Base-by-base conservation (phyloP, 37 sponge, comb jelly and placozoan species). In the Spongilla lacustris region DNA sequence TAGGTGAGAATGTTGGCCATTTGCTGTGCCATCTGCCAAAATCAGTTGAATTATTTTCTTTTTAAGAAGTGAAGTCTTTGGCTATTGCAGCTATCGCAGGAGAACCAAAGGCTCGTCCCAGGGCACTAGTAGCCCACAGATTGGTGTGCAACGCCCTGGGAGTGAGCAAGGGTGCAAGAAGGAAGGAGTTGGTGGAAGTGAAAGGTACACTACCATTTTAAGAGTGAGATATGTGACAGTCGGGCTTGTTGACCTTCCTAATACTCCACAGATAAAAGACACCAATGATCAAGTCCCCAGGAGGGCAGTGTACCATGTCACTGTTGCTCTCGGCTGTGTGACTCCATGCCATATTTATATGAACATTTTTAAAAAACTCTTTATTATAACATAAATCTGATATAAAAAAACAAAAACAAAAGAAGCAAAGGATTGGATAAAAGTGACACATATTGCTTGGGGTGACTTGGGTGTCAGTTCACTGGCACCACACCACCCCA, bases 81-180 rank as follows among this genome's bases (percentile, higher is more conserved):
- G 19, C 1, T 58, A 13, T 58, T 58, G 12, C 58, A 58, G 19
- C 19, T 9, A 13, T 58, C 58, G 11, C 14, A 58, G 11, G 19
- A 58, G 58, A 58, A 58, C 11, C 21, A 58, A 58, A 34, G 23
- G 41, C 58, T 22, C 28, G 81, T 31, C 87, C 91, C 26, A 87
- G 81, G 69, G 72, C 91, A 34, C 46, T 30, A 33, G 83, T 83
- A 2, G 91, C 91, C 38, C 74, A 84, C 36, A 81, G 91, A 30
- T 77, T 91, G 84, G 81, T 91, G n/a, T 67, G 82, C 27, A 82
- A 71, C 83, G 87, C 87, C n/a, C 79, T 91, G 0, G 91, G 91
- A 46, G 82, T 91, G 2, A 80, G 86, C 68, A 70, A 27, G 81
- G 73, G 82, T 71, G 72, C 32, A 33, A 87, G 87, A 28, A 58